Evolutionary conservation across 2,797 vertebrate species (phyloP).

Genomic region (Remorina albescens): DNA sequence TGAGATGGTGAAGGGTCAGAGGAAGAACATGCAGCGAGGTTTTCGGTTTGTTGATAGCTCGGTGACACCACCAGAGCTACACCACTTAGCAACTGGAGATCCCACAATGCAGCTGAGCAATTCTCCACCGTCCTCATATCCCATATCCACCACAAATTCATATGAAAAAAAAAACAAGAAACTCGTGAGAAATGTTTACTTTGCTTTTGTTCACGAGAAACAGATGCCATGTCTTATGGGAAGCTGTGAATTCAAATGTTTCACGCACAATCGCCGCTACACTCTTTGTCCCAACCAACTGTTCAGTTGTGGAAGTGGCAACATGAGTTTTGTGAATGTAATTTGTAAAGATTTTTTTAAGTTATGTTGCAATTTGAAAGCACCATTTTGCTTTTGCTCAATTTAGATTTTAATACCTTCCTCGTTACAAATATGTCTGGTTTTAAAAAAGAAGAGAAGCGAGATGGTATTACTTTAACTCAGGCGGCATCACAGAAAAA

Average conservation of each 20-base stretch:
- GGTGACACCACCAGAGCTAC: conserved; percentile 1
- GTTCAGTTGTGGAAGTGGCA: conserved; percentile 2
- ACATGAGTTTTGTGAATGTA: neutral
- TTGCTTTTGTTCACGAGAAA: conserved; percentile 26
- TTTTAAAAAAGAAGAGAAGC: neutral
- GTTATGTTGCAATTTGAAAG: neutral
- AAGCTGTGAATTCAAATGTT: conserved; percentile 5
- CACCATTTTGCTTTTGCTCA: conserved; percentile 6
- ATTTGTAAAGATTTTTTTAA: neutral
- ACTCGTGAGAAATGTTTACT: conserved; percentile 1
- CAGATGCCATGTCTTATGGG: conserved; percentile 7
- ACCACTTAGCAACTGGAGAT: conserved; percentile 17
- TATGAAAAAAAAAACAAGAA: neutral
- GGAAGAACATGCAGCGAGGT: neutral
- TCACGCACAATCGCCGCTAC: neutral
- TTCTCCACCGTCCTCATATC: neutral
- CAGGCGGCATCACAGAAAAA: conserved; percentile 11
- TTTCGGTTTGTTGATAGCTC: conserved; percentile 16
- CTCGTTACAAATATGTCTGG: neutral
- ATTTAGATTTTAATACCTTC: conserved; percentile 11
- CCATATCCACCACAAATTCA: neutral
- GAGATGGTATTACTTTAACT: conserved; percentile 10
- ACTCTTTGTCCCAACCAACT: neutral
- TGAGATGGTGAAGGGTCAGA: neutral
- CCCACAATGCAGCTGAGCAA: neutral